A percentile compares a stretch with the other conserved stretches of the same genome.
Evolutionary conservation across 2,797 vertebrate species (phyloP).

Genomic region (Pampus argenteus): DNA sequence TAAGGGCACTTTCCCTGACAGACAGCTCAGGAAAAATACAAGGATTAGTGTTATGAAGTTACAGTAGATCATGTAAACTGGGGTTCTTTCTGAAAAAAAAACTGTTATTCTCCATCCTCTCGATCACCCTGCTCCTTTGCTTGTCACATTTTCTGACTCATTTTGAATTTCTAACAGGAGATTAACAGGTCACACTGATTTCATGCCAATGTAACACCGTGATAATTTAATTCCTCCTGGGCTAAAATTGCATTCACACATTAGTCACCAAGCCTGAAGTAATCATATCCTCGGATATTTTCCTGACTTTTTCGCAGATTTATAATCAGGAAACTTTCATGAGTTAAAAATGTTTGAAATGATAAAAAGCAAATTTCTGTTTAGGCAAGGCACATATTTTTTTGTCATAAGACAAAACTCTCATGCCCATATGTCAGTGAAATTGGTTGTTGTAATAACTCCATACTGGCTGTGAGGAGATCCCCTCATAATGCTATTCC

Average conservation of each 20-base stretch:
- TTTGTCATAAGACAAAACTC: too few relatives aligned
- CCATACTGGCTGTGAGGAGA: too few relatives aligned
- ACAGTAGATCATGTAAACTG: constrained; percentile 33
- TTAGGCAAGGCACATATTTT: background rate
- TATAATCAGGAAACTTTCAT: background rate
- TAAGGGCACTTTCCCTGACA: constrained; percentile 58
- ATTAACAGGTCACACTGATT: constrained; percentile 37
- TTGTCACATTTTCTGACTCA: constrained; percentile 47
- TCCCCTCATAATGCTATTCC: too few relatives aligned
- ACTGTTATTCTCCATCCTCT: background rate
- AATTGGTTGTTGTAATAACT: too few relatives aligned
- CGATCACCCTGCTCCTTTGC: background rate
- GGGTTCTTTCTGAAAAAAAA: constrained; percentile 2
- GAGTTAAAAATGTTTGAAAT: too few relatives aligned
- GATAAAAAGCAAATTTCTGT: background rate
- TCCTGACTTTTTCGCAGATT: constrained; percentile 11
- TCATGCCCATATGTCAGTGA: too few relatives aligned
- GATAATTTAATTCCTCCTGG: background rate
- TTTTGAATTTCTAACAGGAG: constrained; percentile 38
- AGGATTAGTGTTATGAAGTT: constrained; percentile 44
- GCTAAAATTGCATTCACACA: constrained; percentile 18
- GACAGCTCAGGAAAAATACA: constrained; percentile 45
- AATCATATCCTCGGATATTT: constrained; percentile 18
- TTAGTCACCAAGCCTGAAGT: constrained; percentile 31
- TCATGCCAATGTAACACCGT: constrained; percentile 11